Evolutionary conservation across 2,888 invertebrate species (phyloP).

Genomic region (Patella pellucida): DNA sequence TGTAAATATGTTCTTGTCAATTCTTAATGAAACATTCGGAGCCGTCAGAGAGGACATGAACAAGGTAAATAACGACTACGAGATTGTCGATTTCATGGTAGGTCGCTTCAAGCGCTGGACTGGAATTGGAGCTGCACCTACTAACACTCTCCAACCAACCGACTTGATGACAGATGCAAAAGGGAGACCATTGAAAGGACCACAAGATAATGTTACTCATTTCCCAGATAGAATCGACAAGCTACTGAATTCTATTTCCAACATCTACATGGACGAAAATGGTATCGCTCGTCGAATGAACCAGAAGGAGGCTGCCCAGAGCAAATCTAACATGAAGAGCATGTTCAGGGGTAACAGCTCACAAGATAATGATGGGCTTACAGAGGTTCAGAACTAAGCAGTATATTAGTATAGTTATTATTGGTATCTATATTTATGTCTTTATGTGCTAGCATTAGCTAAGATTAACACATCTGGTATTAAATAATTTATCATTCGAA

Average conservation of each 20-base stretch:
- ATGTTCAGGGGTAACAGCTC: conserved; percentile 1
- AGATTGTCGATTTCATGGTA: conserved; percentile 69
- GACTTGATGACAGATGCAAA: not conserved
- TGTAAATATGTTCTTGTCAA: conserved; percentile 70
- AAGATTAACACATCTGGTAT: too few species aligned
- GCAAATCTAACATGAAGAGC: not conserved
- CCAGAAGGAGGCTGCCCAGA: not conserved
- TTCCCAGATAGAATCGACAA: conserved; percentile 69
- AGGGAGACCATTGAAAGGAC: too few species aligned
- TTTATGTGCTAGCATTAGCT: too few species aligned
- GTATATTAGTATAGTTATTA: too few species aligned
- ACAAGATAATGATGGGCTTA: not conserved
- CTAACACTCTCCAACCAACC: conserved; percentile 31
- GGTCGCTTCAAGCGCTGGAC: conserved; percentile 57
- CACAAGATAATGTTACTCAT: conserved; percentile 48
- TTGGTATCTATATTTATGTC: too few species aligned
- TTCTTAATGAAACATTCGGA: conserved; percentile 69
- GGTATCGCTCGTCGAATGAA: conserved; percentile 3
- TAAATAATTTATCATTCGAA: too few species aligned
- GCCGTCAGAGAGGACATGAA: conserved; percentile 60
- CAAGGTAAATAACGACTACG: conserved; percentile 69
- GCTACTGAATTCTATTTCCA: conserved; percentile 66
- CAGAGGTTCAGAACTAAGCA: not conserved
- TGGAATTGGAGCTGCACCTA: conserved; percentile 41
- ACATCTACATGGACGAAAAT: conserved; percentile 64